Evolutionary conservation across 2,113 vertebrate species (phyloP).

Genomic region (Sceloporus tristichus): DNA sequence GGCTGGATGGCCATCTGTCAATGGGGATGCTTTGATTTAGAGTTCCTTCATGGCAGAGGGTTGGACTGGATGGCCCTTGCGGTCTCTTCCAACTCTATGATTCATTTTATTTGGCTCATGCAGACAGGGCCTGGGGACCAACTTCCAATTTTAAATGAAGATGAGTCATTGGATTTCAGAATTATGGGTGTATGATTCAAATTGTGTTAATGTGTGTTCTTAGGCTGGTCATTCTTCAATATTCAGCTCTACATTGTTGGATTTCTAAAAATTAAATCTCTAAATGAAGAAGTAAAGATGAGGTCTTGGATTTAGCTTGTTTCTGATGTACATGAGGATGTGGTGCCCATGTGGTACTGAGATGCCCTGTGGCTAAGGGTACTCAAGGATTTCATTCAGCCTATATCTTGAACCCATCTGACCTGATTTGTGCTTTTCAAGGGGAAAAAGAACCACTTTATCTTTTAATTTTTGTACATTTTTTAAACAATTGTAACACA

Average conservation of each 20-base stretch:
- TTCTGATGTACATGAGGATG: neutral
- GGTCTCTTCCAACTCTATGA: too few species aligned
- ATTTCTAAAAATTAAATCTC: neutral
- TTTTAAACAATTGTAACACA: neutral
- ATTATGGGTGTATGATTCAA: too few species aligned
- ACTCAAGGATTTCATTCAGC: neutral
- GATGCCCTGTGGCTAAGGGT: neutral
- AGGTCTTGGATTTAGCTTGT: neutral
- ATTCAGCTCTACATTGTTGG: neutral
- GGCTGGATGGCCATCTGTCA: too few species aligned
- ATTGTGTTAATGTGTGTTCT: neutral
- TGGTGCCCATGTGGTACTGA: neutral
- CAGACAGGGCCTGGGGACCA: too few species aligned
- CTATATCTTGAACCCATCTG: neutral
- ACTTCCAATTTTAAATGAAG: too few species aligned
- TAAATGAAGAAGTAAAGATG: neutral
- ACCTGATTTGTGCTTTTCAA: neutral
- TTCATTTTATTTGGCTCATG: too few species aligned
- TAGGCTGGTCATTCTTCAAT: neutral
- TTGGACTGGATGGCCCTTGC: too few species aligned
- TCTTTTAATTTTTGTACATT: too few species aligned
- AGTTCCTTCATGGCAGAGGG: too few species aligned
- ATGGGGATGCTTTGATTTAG: too few species aligned
- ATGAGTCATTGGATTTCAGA: too few species aligned
- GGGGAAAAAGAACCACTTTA: too few species aligned